Conservation (phyloP, 2,888 invertebrate genomes). For the Yponomeuta sedellus region DNA sequence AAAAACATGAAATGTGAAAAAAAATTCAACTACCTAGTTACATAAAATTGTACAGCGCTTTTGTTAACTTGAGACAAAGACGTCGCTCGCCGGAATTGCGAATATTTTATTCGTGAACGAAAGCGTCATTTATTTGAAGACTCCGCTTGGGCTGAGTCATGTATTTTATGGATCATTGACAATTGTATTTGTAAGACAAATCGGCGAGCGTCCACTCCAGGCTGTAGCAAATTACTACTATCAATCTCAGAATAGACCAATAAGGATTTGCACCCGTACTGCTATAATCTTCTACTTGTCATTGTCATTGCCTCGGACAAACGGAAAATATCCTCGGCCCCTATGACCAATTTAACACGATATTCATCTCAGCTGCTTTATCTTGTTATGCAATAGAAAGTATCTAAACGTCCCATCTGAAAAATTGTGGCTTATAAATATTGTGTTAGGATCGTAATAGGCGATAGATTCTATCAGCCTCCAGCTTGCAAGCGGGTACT, state of each 20-base stretch:
- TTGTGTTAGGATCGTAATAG: constrained; percentile 10
- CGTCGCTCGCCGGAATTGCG: constrained; percentile 16
- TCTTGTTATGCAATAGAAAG: background rate
- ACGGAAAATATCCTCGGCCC: background rate
- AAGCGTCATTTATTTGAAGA: constrained; percentile 32
- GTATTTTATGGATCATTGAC: constrained; percentile 43
- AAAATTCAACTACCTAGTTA: background rate
- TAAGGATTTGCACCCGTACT: constrained; percentile 49
- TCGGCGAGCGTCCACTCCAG: constrained; percentile 39
- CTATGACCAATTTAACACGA: background rate
- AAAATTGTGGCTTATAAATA: constrained; percentile 6
- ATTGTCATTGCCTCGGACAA: constrained; percentile 41
- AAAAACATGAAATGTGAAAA: background rate
- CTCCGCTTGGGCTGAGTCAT: constrained; percentile 38
- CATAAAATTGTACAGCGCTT: background rate
- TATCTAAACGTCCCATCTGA: background rate
- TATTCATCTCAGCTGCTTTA: background rate
- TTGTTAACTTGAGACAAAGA: background rate
- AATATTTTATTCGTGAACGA: constrained; percentile 19
- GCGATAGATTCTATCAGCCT: constrained; percentile 14
- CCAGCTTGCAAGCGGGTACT: constrained; percentile 12
- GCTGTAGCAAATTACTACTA: constrained; percentile 61
- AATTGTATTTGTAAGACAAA: constrained; percentile 42
- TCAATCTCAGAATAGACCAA: constrained; percentile 52
- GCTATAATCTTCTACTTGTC: constrained; percentile 68